Base-by-base conservation (phyloP, 2,797 vertebrate genomes). In the Pseudomugil gertrudae region DNA sequence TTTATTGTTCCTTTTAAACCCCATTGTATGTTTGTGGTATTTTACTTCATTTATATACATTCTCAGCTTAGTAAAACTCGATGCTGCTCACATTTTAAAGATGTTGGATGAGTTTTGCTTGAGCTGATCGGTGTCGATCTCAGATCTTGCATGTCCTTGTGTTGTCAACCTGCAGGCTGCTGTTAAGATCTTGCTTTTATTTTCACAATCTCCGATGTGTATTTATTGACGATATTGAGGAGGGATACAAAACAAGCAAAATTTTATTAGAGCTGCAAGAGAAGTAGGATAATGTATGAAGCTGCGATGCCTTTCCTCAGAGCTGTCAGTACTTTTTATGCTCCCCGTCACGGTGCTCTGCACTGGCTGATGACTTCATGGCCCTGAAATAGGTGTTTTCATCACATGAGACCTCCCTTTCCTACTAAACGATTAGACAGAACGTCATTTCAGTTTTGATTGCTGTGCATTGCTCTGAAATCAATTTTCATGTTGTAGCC, bases 361-460 rank as follows among this genome's bases (percentile, higher is more conserved):
- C 87, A 26, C 86, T 50, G 72, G 83, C 87, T 90, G 87, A 92
- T 92, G 90, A 82, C 88, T 92, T 89, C 88, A 91, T 89, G 90
- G 86, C 78, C 83, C 85, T 82, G 80, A 79, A 87, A 89, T 86
- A 78, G 82, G 78, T 75, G 84, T 79, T 87, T 89, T 87, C 84
- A 89, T 91, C 84, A 87, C 74, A 59, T 54, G 74, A 86, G 87
- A 83, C 86, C 84, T 91, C 79, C 78, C 78, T 63, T 71, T 84
- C 86, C 88, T 84, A 83, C 87, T 88, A 85, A 91, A 89, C 65
- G 76, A 90, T 91, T 86, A 87, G 86, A 89, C 82, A 78, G 80
- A 84, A 70, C 71, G 67, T 89, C 83, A 83, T 90, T 90, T 84
- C 15, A 40, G 73, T 84, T 52, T 83, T 91, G 89, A 93, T 90